Evolutionary conservation across 1,140 invertebrate genomes (phyloP).

Genomic region (Polypedilum vanderplanki): DNA sequence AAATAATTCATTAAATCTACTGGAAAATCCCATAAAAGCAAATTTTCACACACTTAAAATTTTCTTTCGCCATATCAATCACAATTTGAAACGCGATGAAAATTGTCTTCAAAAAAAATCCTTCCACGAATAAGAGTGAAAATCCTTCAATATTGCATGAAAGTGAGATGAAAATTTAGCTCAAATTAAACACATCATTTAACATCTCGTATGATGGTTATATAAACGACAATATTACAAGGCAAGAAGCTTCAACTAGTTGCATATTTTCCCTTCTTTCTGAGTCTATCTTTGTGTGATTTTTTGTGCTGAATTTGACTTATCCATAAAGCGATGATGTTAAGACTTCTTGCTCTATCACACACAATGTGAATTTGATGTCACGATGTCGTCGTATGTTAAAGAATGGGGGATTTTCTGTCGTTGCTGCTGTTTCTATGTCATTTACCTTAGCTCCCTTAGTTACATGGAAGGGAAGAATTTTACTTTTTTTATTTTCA

Average conservation of each 20-base stretch:
- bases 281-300: background rate
- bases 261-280: background rate
- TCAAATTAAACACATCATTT: constrained; percentile 19
- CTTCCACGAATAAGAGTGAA: no score
- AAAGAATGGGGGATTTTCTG: background rate
- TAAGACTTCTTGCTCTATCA: background rate
- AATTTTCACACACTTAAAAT: no score
- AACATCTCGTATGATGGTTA: constrained; percentile 11
- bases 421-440: background rate
- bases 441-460: background rate
- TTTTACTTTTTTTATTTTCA: no score
- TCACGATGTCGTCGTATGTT: background rate
- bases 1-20: background rate
- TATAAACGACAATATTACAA: background rate
- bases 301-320: background rate
- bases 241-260: background rate
- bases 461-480: no score
- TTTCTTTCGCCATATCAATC: no score
- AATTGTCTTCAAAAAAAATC: no score
- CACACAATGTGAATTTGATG: constrained; percentile 1
- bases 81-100: no score
- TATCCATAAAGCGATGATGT: background rate
- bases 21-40: background rate
- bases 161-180: background rate
- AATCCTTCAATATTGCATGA: no score